Conservation (phyloP, 2,888 invertebrate genomes). For the Margaritifera margaritifera region DNA sequence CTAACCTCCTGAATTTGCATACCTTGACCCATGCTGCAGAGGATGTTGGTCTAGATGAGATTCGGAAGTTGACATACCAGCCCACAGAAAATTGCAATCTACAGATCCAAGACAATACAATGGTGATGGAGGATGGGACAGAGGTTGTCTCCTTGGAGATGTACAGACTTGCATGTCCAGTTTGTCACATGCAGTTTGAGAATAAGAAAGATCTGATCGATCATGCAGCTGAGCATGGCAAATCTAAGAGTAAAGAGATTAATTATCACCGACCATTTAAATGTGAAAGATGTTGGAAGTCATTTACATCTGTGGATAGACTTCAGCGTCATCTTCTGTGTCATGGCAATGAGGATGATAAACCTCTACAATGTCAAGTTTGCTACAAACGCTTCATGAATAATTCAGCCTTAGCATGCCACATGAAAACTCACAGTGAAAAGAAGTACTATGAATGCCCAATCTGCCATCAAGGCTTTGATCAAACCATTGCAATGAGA, state of each 20-base stretch:
- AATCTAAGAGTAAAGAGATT: slow-evolving; percentile 38
- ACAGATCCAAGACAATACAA: neutral
- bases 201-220: slow-evolving; percentile 73
- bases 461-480: slow-evolving; percentile 81
- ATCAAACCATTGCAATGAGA: slow-evolving; percentile 75
- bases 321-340: slow-evolving; percentile 80
- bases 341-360: slow-evolving; percentile 79
- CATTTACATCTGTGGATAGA: slow-evolving; percentile 79
- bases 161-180: slow-evolving; percentile 65
- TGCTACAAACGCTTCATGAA: slow-evolving; percentile 77
- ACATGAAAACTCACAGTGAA: slow-evolving; percentile 81
- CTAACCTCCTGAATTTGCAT: slow-evolving; percentile 75
- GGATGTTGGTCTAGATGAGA: slow-evolving; percentile 67
- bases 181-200: slow-evolving; percentile 69
- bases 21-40: slow-evolving; percentile 75
- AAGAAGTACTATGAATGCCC: slow-evolving; percentile 82
- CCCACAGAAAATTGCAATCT: neutral
- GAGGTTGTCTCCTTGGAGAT: slow-evolving; percentile 29
- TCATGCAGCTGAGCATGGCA: slow-evolving; percentile 73
- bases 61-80: slow-evolving; percentile 30
- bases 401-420: slow-evolving; percentile 82
- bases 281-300: slow-evolving; percentile 80
- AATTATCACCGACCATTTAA: slow-evolving; percentile 76
- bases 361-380: slow-evolving; percentile 80
- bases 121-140: slow-evolving; percentile 1